A percentile compares a stretch with the other conserved stretches of the same genome.
phyloP scores from a whole-genome alignment of 2,888 invertebrate genomes.

The Drosophila meridionalis region DNA sequence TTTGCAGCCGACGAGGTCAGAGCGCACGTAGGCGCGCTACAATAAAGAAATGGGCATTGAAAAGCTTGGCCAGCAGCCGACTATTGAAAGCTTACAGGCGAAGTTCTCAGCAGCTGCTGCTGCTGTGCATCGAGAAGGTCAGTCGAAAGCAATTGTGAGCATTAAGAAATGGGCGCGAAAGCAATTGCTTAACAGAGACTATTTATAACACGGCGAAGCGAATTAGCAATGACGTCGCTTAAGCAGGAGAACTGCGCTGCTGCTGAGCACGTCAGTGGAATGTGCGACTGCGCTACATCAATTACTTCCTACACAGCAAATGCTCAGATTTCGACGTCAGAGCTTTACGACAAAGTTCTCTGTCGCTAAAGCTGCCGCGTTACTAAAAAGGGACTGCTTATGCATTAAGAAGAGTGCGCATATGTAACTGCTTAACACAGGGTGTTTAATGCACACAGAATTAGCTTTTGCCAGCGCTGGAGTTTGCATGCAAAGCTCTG shows the following conservation, averaged over 20 bases:
- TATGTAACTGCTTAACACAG: background rate
- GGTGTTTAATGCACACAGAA: background rate
- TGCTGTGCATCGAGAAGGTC: slow-evolving; percentile 1
- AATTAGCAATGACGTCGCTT: background rate
- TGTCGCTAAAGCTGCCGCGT: background rate
- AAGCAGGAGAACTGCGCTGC: slow-evolving; percentile 4
- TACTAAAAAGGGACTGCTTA: background rate
- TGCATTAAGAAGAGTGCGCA: background rate
- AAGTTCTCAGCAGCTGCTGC: slow-evolving; percentile 5
- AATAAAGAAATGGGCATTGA: slow-evolving; percentile 29
- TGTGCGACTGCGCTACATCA: background rate
- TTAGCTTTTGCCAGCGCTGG: background rate
- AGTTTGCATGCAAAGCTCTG: background rate
- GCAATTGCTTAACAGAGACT: background rate
- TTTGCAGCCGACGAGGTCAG: slow-evolving; percentile 66
- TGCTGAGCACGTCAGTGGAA: background rate
- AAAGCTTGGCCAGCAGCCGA: slow-evolving; percentile 37
- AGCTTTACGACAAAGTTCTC: background rate
- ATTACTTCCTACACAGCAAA: background rate
- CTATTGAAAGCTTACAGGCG: slow-evolving; percentile 38
- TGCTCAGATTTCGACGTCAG: background rate
- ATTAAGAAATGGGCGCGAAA: slow-evolving; percentile 5
- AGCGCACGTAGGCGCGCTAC: slow-evolving; percentile 54
- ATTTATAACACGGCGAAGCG: background rate
- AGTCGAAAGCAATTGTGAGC: slow-evolving; percentile 1